phyloP scores from a whole-genome alignment of 2,888 invertebrate species.

The Oscheius sp. region DNA sequence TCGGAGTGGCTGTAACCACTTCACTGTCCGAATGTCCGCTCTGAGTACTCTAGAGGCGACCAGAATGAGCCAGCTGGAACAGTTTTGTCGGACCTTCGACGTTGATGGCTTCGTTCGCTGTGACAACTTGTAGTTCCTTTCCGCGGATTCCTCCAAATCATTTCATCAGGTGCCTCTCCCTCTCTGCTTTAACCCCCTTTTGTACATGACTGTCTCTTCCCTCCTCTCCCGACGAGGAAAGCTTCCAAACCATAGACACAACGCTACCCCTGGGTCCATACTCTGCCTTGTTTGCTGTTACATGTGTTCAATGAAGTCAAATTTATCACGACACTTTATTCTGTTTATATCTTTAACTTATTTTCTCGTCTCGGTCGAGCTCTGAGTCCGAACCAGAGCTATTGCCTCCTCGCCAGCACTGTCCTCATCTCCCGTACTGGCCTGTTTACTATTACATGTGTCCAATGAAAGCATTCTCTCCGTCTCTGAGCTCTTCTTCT shows the following conservation, averaged over 20 bases:
- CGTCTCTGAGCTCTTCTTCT: too few species aligned
- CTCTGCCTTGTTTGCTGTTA: conserved; percentile 15
- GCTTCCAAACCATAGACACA: neutral
- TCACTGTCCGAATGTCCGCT: conserved; percentile 60
- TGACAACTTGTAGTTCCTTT: conserved; percentile 43
- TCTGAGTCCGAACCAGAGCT: too few species aligned
- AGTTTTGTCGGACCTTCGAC: conserved; percentile 56
- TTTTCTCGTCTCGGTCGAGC: too few species aligned
- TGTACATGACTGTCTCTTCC: neutral
- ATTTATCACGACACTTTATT: too few species aligned
- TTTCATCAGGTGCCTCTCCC: conserved; percentile 1
- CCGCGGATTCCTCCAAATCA: neutral
- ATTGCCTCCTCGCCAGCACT: too few species aligned
- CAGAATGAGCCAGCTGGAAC: conserved; percentile 45
- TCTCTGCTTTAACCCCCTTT: conserved; percentile 1
- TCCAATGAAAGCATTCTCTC: too few species aligned
- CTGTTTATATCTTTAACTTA: too few species aligned
- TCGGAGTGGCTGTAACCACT: conserved; percentile 55
- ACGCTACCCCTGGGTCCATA: conserved; percentile 3
- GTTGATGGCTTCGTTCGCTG: conserved; percentile 57
- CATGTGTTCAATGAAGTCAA: too few species aligned
- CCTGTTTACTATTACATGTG: too few species aligned
- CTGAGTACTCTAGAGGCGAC: conserved; percentile 52
- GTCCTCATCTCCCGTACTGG: too few species aligned
- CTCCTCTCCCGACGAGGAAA: neutral